phyloP scores from a whole-genome alignment of 2,797 vertebrate species.

The Anas georgica region DNA sequence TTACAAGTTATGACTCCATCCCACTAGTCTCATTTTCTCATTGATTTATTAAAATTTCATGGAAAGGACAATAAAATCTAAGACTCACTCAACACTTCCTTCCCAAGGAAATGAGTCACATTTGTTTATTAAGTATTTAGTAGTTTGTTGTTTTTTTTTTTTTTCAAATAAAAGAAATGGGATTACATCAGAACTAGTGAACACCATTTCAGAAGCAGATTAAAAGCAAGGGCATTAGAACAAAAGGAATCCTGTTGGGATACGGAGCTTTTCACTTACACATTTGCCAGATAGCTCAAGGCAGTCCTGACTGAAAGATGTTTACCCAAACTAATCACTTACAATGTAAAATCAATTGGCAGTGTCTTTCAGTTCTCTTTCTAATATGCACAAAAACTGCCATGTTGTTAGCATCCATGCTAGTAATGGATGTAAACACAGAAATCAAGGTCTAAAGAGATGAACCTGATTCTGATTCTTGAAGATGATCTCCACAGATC shows the following conservation, averaged over 20 bases:
- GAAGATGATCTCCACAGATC: background rate
- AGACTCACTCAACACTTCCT: background rate
- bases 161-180: background rate
- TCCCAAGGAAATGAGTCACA: background rate
- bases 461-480: background rate
- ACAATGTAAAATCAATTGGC: background rate
- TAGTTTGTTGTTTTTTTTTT: background rate
- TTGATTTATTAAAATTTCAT: slow-evolving; percentile 65
- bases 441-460: background rate
- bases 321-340: background rate
- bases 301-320: background rate
- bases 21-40: slow-evolving; percentile 45
- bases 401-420: background rate
- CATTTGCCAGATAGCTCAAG: background rate
- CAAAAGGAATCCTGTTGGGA: background rate
- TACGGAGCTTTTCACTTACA: background rate
- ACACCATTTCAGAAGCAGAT: background rate
- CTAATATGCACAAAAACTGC: background rate
- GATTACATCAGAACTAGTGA: background rate
- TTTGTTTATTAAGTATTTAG: background rate
- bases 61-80: slow-evolving; percentile 40
- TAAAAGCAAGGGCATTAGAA: background rate
- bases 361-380: background rate
- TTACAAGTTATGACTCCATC: slow-evolving; percentile 56
- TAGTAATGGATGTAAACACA: background rate